Evolutionary conservation across 2,888 invertebrate genomes (phyloP), one percentile per base, ranked within the genome.

Genomic region (Idaea biselata): DNA sequence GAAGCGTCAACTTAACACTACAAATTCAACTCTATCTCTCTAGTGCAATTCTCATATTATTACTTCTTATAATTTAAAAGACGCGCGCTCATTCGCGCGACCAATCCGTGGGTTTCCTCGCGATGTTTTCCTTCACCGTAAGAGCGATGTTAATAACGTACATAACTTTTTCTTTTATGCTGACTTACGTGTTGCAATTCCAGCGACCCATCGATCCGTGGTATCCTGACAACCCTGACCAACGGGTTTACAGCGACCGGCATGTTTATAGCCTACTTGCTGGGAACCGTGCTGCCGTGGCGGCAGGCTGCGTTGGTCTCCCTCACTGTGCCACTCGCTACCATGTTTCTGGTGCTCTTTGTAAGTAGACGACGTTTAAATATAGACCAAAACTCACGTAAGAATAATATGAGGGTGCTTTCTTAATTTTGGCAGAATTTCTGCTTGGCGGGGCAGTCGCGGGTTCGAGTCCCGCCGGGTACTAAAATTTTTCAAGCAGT

Each of bases 231-330:
- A 5, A 93, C 93, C 0, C 81, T 93, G 63, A 90, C 93, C 8
- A 92, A 88, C 64, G 80, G 85, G 2, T 93, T 91, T 73, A 93
- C 93, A 0, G 85, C 91, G 0, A 77, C 91, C 0, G 94, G 94
- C 0, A 88, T 93, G 77, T 93, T 93, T 71, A 70, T 91, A 18
- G 91, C 93, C 0, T 94, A 92, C 73, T 74, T 93, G 0, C 79
- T 94, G 56, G 94, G 94, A 0, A 88, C 91, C 0, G 79, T 94
- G 17, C 80, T 93, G 16, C 87, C 90, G 0, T 94, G 94, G 94
- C 81, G 93, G 54, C 86, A 88, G 32, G 93, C 93, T 0, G 94
- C 94, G 3, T 80, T 93, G 6, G 85, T 93, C 57, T 92, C 93
- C 6, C 83, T 93, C 16, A 73, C 76, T 0, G 86, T 94, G 3